Evolutionary conservation across 2,888 invertebrate genomes (phyloP).

Genomic region (Nudaria mundana): DNA sequence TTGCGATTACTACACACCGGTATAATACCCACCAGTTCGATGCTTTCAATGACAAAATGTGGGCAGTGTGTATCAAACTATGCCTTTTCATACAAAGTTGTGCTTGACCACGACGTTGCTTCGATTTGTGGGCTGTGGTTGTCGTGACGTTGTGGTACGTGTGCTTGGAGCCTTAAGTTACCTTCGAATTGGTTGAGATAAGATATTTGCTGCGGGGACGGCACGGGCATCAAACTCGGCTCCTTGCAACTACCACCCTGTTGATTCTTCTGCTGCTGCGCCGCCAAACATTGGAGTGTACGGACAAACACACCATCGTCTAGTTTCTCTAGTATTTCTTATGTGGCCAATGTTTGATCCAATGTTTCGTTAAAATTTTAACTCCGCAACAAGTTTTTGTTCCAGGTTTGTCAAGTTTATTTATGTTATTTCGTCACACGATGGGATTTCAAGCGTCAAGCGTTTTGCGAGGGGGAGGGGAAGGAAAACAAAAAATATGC

Average conservation of each 20-base stretch:
- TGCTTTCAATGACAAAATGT: no score
- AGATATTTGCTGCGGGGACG: constrained; percentile 97
- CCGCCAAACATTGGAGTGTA: constrained; percentile 78
- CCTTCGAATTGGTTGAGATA: constrained; percentile 97
- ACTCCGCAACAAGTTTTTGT: constrained; percentile 22
- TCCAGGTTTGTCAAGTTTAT: constrained; percentile 29
- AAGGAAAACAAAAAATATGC: constrained; percentile 78
- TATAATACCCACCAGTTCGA: no score
- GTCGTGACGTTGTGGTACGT: no score
- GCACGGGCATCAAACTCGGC: constrained; percentile 96
- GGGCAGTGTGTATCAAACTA: no score
- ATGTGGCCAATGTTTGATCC: constrained; percentile 49
- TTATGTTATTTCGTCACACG: constrained; percentile 69
- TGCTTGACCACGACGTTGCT: no score
- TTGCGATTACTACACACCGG: no score
- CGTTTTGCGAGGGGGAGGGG: constrained; percentile 71
- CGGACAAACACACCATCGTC: constrained; percentile 80
- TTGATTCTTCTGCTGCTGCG: constrained; percentile 76
- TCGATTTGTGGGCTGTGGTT: no score
- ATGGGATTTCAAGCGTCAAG: constrained; percentile 79
- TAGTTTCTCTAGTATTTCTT: constrained; percentile 77
- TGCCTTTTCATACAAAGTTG: no score
- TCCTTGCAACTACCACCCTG: constrained; percentile 83
- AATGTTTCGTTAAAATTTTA: constrained; percentile 30
- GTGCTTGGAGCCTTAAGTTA: no score